Base-by-base conservation (phyloP, 2,797 vertebrate species). In the Chaetophractus vellerosus region DNA sequence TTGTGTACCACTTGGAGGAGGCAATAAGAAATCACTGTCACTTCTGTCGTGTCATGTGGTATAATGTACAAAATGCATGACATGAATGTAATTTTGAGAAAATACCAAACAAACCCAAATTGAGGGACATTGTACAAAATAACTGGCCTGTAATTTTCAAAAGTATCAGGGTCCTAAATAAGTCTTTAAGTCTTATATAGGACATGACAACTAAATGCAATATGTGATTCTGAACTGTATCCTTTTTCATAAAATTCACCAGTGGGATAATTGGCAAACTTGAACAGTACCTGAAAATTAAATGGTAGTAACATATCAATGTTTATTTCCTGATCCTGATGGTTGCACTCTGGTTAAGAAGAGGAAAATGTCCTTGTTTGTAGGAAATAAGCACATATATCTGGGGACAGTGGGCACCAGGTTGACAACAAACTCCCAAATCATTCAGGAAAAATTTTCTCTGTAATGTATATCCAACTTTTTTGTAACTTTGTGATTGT, bases 11-110 rank as follows among this genome's bases (percentile, higher is more conserved):
- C 26, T 76, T 52, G 80, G 21, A 69, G 41, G 69, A 52, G 76
- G n/a, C 41, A 61, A 7, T 82, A 61, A 92, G 84, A 94, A 82
- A 82, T 66, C 19, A 55, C 38, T 38, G 28, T 87, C 38, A 45
- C 36, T 66, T 59, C 74, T 79, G 12, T 50, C n/a, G 45, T 45
- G 8, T 45, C 45, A 45, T 45, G 45, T 45, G 45, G 45, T 45
- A 45, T 9, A 45, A 45, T 38, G 45, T 45, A 45, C 45, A 45
- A 10, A 74, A 72, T 45, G 45, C 45, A 10, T 45, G 45, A 45
- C 38, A 38, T 38, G 38, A 38, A 38, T 9, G 45, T 45, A 45
- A 45, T 45, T 45, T 6, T 45, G 45, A 45, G 45, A 45, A 38
- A 45, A 45, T 45, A 10, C 45, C 45, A 45, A 9, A 45, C 8